Evolutionary conservation across 2,888 invertebrate genomes (phyloP).

Genomic region (Sarcophaga carnaria): DNA sequence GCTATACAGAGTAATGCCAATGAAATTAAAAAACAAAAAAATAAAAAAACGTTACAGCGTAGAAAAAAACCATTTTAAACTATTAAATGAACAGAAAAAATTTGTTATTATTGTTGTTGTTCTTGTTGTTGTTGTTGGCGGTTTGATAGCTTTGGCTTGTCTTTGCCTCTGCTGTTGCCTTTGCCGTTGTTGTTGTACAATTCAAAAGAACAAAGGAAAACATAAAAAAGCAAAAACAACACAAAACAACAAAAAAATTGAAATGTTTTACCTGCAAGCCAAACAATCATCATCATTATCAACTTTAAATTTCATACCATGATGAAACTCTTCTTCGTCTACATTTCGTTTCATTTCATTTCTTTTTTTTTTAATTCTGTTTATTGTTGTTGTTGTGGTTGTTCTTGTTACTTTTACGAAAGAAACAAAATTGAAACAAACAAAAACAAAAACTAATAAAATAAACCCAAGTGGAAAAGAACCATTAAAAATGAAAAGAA

Average conservation of each 20-base stretch:
- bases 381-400: background rate
- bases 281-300: slow-evolving; percentile 23
- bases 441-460: slow-evolving; percentile 20
- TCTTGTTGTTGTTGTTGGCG: slow-evolving; percentile 33
- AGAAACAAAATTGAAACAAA: slow-evolving; percentile 49
- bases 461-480: background rate
- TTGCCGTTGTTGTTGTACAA: slow-evolving; percentile 6
- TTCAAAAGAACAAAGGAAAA: slow-evolving; percentile 65
- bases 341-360: background rate
- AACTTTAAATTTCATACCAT: slow-evolving; percentile 62
- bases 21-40: background rate
- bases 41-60: slow-evolving; percentile 16
- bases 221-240: slow-evolving; percentile 21
- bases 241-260: slow-evolving; percentile 41
- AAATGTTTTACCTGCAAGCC: slow-evolving; percentile 65
- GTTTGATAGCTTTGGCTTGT: background rate
- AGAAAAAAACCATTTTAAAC: slow-evolving; percentile 48
- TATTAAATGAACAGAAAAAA: slow-evolving; percentile 42
- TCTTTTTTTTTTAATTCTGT: no score
- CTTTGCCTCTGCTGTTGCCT: slow-evolving; percentile 11
- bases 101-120: slow-evolving; percentile 29
- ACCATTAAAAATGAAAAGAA: slow-evolving; percentile 26
- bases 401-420: slow-evolving; percentile 11
- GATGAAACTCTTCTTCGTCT: slow-evolving; percentile 50
- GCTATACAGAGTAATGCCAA: slow-evolving; percentile 5